These are phyloP conservation scores for Stigmatopora nigra DNA, from an alignment of 2,113 vertebrate genomes.

Conservation along the genomic window DNA sequence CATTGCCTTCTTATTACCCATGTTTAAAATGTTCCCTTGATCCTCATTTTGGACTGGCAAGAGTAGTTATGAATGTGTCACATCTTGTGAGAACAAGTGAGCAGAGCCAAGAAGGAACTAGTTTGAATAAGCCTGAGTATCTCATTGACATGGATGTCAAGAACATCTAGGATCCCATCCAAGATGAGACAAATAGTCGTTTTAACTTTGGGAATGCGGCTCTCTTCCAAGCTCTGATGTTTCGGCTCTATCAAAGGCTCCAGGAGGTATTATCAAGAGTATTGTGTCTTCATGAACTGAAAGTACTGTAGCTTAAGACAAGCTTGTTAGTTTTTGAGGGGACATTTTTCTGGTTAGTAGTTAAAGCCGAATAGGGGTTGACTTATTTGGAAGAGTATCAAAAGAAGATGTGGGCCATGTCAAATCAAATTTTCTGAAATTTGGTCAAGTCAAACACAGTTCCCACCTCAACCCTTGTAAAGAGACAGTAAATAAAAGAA, in stretches of 20 bases:
- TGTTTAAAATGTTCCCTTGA: conserved; percentile 23
- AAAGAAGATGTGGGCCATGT: neutral
- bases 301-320: conserved; percentile 8
- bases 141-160: conserved; percentile 49
- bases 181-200: conserved; percentile 56
- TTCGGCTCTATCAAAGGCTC: conserved; percentile 12
- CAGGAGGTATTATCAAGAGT: conserved; percentile 19
- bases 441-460: neutral
- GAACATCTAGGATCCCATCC: conserved; percentile 56
- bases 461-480: no score
- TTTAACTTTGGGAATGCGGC: conserved; percentile 36
- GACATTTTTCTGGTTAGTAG: conserved; percentile 13
- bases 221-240: conserved; percentile 50
- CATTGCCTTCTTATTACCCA: conserved; percentile 26
- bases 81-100: conserved; percentile 50
- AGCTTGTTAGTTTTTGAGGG: neutral
- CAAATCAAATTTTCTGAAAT: neutral
- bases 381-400: neutral
- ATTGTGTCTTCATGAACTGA: conserved; percentile 17
- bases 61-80: conserved; percentile 54
- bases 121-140: conserved; percentile 52
- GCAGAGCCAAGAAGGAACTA: conserved; percentile 42
- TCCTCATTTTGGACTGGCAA: conserved; percentile 40
- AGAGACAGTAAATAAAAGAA: no score
- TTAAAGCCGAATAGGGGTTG: neutral